These are phyloP conservation scores for Scaptomyza tumidula DNA, from an alignment of 2,888 invertebrate species.

Conservation along the genomic window DNA sequence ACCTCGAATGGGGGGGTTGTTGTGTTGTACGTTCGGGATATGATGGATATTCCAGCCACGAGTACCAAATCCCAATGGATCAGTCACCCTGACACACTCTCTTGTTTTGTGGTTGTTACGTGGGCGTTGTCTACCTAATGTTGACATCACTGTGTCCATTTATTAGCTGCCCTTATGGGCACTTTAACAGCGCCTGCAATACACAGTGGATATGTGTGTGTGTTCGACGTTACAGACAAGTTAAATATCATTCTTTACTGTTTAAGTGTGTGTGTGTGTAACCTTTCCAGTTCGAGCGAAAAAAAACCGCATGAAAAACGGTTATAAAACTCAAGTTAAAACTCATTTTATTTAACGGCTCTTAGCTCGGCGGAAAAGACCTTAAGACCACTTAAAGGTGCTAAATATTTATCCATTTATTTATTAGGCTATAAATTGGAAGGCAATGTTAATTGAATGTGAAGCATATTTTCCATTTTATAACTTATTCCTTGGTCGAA, in stretches of 20 bases:
- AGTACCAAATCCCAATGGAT: constrained; percentile 59
- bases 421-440: constrained; percentile 15
- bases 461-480: background rate
- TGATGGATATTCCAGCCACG: constrained; percentile 60
- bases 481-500: too few species aligned
- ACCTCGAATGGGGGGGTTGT: background rate
- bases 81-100: background rate
- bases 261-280: constrained; percentile 5
- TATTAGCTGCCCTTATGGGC: constrained; percentile 66
- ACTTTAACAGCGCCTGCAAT: constrained; percentile 44
- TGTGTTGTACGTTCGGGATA: constrained; percentile 12
- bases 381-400: constrained; percentile 45
- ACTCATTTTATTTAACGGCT: constrained; percentile 15
- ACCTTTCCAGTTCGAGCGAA: constrained; percentile 32
- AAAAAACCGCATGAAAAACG: background rate
- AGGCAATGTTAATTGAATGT: background rate
- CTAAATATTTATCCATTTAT: constrained; percentile 36
- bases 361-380: background rate
- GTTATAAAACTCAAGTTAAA: constrained; percentile 13
- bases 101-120: background rate
- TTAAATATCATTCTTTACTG: background rate
- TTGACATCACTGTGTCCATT: constrained; percentile 72
- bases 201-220: constrained; percentile 8
- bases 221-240: background rate
- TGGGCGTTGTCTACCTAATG: constrained; percentile 60